Conservation (phyloP, 2,113 vertebrate genomes). For the Ptilonorhynchus violaceus region DNA sequence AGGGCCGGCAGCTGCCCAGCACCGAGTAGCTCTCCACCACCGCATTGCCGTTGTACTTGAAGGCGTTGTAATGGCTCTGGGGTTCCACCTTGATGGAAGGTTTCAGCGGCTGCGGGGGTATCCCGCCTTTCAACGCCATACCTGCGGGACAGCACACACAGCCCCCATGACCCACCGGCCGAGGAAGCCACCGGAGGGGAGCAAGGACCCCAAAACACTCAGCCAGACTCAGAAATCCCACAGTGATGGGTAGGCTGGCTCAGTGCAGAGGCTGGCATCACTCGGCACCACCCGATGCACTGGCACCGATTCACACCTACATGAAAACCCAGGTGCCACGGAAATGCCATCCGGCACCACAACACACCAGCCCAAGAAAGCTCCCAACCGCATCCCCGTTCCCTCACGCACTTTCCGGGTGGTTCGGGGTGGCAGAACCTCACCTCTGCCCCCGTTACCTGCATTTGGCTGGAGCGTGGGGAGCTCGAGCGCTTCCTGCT, state of each 20-base stretch:
- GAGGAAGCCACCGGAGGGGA: rapidly evolving
- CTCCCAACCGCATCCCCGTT: neutral
- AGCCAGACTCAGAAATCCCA: rapidly evolving
- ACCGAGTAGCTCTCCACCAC: constrained; percentile 83
- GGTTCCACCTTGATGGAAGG: constrained; percentile 87
- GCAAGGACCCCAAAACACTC: neutral
- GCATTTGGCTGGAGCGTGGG: constrained; percentile 62
- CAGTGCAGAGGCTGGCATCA: rapidly evolving
- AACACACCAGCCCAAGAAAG: neutral
- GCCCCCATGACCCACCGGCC: neutral
- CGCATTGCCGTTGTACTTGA: constrained; percentile 81
- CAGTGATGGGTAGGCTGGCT: rapidly evolving
- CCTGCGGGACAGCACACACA: constrained; percentile 62
- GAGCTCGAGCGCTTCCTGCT: constrained; percentile 76
- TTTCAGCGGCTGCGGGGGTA: constrained; percentile 86
- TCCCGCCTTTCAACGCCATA: constrained; percentile 65
- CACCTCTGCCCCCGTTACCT: constrained; percentile 40
- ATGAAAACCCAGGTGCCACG: neutral
- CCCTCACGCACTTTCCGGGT: rapidly evolving
- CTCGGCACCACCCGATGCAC: rapidly evolving
- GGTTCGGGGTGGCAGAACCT: rapidly evolving
- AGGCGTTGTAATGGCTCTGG: constrained; percentile 77
- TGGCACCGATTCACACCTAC: rapidly evolving
- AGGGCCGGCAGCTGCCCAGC: constrained; percentile 83
- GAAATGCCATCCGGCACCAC: neutral